These are phyloP conservation scores for Buphagus erythrorhynchus DNA, from an alignment of 2,797 vertebrate species.

Conservation along the genomic window DNA sequence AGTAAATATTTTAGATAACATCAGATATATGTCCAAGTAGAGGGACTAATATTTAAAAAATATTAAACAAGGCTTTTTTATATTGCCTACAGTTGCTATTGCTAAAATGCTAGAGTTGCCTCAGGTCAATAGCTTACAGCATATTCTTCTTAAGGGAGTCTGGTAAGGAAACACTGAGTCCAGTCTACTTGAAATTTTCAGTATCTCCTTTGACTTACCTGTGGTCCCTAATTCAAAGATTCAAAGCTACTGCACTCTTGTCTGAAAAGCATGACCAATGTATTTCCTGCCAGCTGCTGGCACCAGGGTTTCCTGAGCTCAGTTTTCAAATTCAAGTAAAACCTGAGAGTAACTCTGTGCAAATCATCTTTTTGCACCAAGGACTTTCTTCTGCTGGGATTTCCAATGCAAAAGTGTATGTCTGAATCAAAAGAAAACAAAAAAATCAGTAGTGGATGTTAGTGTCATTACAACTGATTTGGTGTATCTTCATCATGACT, in stretches of 20 bases:
- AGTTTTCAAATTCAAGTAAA: background rate
- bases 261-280: background rate
- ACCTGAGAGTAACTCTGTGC: background rate
- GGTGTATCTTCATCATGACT: background rate
- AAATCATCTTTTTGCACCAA: background rate
- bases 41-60: background rate
- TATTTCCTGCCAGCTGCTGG: background rate
- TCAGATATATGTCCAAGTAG: background rate
- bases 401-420: background rate
- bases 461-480: background rate
- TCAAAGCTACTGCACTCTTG: background rate
- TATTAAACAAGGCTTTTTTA: background rate
- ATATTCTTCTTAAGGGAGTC: background rate
- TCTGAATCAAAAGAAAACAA: background rate
- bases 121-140: background rate
- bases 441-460: background rate
- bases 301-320: background rate
- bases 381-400: background rate
- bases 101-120: background rate
- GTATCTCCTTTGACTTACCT: background rate
- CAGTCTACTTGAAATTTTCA: background rate
- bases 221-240: background rate
- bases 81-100: background rate
- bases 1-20: background rate
- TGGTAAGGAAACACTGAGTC: background rate